A percentile compares a stretch with the other conserved stretches of the same genome.
These are phyloP conservation scores for Drosophila bipectinata DNA, from an alignment of 1,140 invertebrate genomes.

Conservation along the genomic window DNA sequence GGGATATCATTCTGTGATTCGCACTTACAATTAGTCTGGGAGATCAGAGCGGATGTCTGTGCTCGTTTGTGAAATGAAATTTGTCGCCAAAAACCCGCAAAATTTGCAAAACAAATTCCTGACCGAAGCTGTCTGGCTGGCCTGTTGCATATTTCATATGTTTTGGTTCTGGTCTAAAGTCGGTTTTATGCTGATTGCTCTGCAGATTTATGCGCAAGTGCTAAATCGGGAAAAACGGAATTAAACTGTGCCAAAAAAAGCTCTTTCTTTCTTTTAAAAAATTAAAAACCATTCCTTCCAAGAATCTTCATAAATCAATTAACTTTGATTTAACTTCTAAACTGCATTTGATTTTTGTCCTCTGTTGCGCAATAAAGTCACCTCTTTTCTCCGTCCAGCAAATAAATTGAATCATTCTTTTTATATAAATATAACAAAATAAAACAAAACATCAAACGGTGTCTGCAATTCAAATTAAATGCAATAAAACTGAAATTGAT, in stretches of 20 bases:
- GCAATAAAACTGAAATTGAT: constrained; percentile 73
- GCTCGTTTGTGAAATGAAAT: constrained; percentile 65
- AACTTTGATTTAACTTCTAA: constrained; percentile 16
- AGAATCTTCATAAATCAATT: constrained; percentile 17
- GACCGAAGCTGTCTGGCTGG: constrained; percentile 34
- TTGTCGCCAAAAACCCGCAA: constrained; percentile 68
- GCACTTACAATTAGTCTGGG: constrained; percentile 34
- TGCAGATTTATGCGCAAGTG: constrained; percentile 55
- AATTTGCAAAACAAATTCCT: constrained; percentile 70
- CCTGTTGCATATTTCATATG: constrained; percentile 75
- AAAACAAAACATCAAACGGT: constrained; percentile 16
- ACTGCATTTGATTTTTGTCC: constrained; percentile 35
- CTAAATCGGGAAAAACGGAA: constrained; percentile 12
- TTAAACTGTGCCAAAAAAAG: constrained; percentile 43
- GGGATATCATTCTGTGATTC: constrained; percentile 30
- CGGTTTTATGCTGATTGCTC: constrained; percentile 47
- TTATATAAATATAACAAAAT: constrained; percentile 27
- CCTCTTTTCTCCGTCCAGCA: constrained; percentile 33
- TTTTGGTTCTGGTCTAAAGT: constrained; percentile 44
- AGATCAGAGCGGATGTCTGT: constrained; percentile 61
- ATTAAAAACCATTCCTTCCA: neutral
- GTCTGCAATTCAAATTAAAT: constrained; percentile 69
- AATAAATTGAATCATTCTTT: constrained; percentile 69
- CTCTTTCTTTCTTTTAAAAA: neutral
- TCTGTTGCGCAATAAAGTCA: constrained; percentile 53